A percentile compares a stretch with the other conserved stretches of the same genome.
Evolutionary conservation across 2,797 vertebrate genomes (phyloP).

Genomic region (Neopelma chrysocephalum): DNA sequence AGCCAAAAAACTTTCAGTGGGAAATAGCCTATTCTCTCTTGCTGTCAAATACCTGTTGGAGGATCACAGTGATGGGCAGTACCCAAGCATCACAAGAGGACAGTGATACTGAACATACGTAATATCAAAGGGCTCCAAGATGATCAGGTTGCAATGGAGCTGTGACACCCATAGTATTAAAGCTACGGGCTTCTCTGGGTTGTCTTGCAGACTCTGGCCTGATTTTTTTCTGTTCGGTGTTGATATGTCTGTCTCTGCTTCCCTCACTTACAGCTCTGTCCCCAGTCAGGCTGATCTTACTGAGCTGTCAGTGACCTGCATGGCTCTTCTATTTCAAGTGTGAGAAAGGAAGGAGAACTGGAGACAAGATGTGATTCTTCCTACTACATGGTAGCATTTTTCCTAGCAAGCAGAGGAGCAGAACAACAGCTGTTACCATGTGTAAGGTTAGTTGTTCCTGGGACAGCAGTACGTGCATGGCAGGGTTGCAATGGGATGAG

Average conservation of each 20-base stretch:
- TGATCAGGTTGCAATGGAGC: background rate
- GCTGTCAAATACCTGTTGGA: background rate
- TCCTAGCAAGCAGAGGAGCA: background rate
- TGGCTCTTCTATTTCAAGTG: background rate
- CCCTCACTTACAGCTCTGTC: background rate
- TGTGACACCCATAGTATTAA: background rate
- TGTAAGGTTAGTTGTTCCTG: background rate
- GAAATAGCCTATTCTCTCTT: background rate
- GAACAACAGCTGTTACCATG: background rate
- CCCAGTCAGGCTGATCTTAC: background rate
- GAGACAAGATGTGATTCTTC: background rate
- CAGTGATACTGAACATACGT: background rate
- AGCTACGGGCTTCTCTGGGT: background rate
- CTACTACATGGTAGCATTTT: background rate
- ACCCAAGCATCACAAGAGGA: background rate
- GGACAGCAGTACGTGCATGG: background rate
- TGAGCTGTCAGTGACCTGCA: background rate
- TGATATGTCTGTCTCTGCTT: background rate
- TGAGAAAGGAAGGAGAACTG: background rate
- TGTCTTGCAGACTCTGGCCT: background rate
- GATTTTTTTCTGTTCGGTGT: background rate
- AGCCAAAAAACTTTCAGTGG: background rate
- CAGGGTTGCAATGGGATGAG: background rate
- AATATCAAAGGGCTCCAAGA: background rate
- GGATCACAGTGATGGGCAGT: background rate